phyloP scores from a whole-genome alignment of 2,113 vertebrate species.

The Forbesichthys papilliferus region DNA sequence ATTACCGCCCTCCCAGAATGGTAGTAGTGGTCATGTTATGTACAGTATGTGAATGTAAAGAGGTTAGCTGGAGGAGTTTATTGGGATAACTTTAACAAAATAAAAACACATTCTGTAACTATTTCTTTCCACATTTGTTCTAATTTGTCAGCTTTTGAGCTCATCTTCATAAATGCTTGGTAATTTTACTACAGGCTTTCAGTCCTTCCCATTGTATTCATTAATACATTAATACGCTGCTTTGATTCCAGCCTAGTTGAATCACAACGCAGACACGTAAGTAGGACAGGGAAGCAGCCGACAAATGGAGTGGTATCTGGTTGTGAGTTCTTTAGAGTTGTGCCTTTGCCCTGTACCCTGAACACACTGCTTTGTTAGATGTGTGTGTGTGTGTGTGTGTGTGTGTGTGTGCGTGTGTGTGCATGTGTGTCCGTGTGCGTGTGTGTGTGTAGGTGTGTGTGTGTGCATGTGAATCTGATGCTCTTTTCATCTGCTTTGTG shows the following conservation, averaged over 20 bases:
- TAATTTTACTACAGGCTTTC: conserved; percentile 49
- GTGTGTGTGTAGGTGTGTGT: neutral
- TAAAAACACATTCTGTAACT: too few species aligned
- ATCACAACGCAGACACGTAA: conserved; percentile 76
- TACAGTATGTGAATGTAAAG: too few species aligned
- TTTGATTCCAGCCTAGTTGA: conserved; percentile 80
- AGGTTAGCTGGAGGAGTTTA: too few species aligned
- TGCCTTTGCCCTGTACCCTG: conserved; percentile 58
- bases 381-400: conserved; percentile 15
- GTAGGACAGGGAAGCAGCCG: conserved; percentile 74
- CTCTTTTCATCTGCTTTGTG: conserved; percentile 60
- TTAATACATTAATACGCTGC: conserved; percentile 78
- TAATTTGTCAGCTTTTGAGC: too few species aligned
- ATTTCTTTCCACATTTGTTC: too few species aligned
- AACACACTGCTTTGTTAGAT: conserved; percentile 60
- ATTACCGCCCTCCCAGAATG: too few species aligned
- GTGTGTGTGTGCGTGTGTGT: conserved; percentile 10
- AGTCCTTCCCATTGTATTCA: conserved; percentile 70
- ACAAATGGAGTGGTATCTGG: conserved; percentile 76
- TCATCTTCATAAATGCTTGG: conserved; percentile 42
- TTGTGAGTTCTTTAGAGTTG: conserved; percentile 63
- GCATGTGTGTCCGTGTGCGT: neutral
- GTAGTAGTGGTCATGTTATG: too few species aligned
- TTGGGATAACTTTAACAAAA: too few species aligned
- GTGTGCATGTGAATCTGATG: conserved; percentile 46